Evolutionary conservation across 2,888 invertebrate genomes (phyloP).

Genomic region (Blera fallax): DNA sequence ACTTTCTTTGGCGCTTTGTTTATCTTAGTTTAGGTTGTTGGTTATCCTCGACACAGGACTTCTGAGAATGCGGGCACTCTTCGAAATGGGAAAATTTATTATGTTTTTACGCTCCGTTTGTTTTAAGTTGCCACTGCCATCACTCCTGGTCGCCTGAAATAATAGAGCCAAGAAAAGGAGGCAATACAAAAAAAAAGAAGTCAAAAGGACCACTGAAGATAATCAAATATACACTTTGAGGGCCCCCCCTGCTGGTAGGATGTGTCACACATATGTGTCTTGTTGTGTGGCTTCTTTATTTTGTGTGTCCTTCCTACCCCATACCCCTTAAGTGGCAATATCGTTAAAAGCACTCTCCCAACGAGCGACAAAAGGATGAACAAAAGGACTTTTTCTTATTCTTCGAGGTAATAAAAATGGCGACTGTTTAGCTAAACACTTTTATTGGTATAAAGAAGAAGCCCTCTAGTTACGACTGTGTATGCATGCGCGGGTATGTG

Average conservation of each 20-base stretch:
- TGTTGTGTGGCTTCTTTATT: slow-evolving; percentile 46
- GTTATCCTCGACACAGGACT: slow-evolving; percentile 20
- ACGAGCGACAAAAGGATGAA: slow-evolving; percentile 58
- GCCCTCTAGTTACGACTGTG: background rate
- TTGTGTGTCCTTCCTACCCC: slow-evolving; percentile 42
- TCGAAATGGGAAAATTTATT: slow-evolving; percentile 70
- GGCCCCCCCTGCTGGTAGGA: slow-evolving; percentile 61
- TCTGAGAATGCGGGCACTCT: slow-evolving; percentile 55
- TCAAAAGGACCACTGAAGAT: slow-evolving; percentile 39
- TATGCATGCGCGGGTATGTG: background rate
- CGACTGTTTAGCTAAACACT: slow-evolving; percentile 73
- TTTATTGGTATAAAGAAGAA: slow-evolving; percentile 58
- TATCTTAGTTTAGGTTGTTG: slow-evolving; percentile 23
- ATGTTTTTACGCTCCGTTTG: slow-evolving; percentile 69
- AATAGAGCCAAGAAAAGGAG: slow-evolving; percentile 29
- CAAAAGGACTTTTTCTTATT: slow-evolving; percentile 52
- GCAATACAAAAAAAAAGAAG: background rate
- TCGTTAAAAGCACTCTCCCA: slow-evolving; percentile 71
- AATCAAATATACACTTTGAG: slow-evolving; percentile 71
- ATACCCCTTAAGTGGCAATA: slow-evolving; percentile 69
- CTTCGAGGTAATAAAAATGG: slow-evolving; percentile 69
- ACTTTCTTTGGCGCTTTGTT: slow-evolving; percentile 36
- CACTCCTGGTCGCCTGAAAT: slow-evolving; percentile 24
- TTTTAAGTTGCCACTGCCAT: slow-evolving; percentile 53
- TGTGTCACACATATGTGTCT: slow-evolving; percentile 68